phyloP scores from a whole-genome alignment of 2,888 invertebrate genomes.

The Leptinotarsa peninsularis region DNA sequence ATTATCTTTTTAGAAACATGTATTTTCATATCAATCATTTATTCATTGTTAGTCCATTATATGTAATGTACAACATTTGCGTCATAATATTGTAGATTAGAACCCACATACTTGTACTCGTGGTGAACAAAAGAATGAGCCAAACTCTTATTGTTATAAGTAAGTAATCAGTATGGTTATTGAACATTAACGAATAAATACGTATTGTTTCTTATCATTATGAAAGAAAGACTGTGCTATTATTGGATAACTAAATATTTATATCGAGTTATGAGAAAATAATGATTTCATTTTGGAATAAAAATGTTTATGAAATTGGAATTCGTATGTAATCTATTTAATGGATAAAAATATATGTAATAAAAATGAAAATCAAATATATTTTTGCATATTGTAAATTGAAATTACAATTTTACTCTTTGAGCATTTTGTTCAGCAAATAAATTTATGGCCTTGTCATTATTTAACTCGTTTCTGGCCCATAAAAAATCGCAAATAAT shows the following conservation, averaged over 20 bases:
- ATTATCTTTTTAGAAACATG: slow-evolving; percentile 13
- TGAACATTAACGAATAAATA: not conserved
- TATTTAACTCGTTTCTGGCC: too few relatives aligned
- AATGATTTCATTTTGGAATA: slow-evolving; percentile 7
- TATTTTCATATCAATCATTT: slow-evolving; percentile 12
- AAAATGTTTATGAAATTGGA: not conserved
- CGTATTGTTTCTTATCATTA: slow-evolving; percentile 5
- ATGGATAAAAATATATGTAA: too few relatives aligned
- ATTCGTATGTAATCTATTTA: not conserved
- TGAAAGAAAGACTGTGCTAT: not conserved
- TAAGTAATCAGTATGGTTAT: not conserved
- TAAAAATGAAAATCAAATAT: too few relatives aligned
- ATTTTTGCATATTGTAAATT: too few relatives aligned
- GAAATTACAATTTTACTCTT: too few relatives aligned
- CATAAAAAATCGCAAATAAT: too few relatives aligned
- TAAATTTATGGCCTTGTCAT: too few relatives aligned
- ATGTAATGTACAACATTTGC: not conserved
- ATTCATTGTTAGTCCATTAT: slow-evolving; percentile 9
- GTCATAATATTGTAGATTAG: not conserved
- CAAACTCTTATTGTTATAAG: not conserved
- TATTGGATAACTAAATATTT: slow-evolving; percentile 3
- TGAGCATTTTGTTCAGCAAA: too few relatives aligned
- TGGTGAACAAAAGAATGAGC: not conserved
- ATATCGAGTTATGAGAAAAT: not conserved
- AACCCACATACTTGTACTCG: not conserved